A percentile compares a stretch with the other conserved stretches of the same genome.
Conservation (phyloP, 2,888 invertebrate genomes). For the Thelaira solivaga region DNA sequence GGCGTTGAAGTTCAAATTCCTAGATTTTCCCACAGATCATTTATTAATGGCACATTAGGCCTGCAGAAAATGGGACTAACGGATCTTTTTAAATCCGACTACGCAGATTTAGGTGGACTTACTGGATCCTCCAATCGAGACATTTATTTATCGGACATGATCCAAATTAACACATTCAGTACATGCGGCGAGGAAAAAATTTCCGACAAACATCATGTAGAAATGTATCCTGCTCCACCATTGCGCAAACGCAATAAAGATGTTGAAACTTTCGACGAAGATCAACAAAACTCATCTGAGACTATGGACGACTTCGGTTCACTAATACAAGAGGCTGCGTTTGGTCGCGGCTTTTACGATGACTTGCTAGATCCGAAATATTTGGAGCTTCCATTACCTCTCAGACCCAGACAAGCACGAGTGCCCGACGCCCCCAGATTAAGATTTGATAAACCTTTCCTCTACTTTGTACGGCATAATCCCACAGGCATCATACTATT, state of each 20-base stretch:
- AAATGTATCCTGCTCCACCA: constrained; percentile 87
- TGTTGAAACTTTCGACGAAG: constrained; percentile 70
- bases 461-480: constrained; percentile 92
- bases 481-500: constrained; percentile 93
- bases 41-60: constrained; percentile 88
- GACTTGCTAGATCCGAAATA: constrained; percentile 80
- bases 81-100: constrained; percentile 85
- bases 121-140: constrained; percentile 87
- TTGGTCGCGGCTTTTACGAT: constrained; percentile 83
- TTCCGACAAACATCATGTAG: constrained; percentile 86
- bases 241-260: constrained; percentile 78
- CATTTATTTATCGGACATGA: constrained; percentile 88
- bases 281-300: constrained; percentile 71
- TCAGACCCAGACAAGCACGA: constrained; percentile 85
- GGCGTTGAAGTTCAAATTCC: constrained; percentile 90
- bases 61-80: constrained; percentile 88
- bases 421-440: constrained; percentile 85
- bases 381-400: constrained; percentile 81
- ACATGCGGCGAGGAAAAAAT: constrained; percentile 87
- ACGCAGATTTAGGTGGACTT: constrained; percentile 89
- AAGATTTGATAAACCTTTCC: constrained; percentile 90
- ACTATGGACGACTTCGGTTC: constrained; percentile 73
- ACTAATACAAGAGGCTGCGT: constrained; percentile 79
- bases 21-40: constrained; percentile 88
- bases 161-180: constrained; percentile 89